phyloP scores from a whole-genome alignment of 1,140 invertebrate genomes.

The Drosophila tropicalis region DNA sequence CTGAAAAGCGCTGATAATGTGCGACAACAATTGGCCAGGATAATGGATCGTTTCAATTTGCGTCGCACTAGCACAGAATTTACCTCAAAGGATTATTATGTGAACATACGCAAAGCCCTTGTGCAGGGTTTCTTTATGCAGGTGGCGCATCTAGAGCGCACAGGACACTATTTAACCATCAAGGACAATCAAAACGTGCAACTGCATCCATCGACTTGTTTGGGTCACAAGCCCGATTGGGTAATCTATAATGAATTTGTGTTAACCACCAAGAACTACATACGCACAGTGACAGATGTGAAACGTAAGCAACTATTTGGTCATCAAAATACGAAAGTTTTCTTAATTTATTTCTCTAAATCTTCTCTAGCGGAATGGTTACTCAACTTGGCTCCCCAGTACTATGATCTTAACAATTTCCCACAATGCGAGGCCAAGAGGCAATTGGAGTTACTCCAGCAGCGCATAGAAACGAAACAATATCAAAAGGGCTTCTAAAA shows the following conservation, averaged over 20 bases:
- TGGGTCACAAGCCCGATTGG: constrained; percentile 99
- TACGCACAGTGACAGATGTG: constrained; percentile 98
- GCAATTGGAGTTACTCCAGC: constrained; percentile 93
- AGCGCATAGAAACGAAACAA: constrained; percentile 92
- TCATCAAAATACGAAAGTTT: too few relatives aligned
- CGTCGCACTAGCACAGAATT: constrained; percentile 99
- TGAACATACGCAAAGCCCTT: constrained; percentile 98
- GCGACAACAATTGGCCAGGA: constrained; percentile 87
- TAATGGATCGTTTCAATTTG: constrained; percentile 94
- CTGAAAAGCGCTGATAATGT: constrained; percentile 93
- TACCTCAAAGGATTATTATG: constrained; percentile 98
- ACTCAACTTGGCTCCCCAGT: constrained; percentile 97
- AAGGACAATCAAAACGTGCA: constrained; percentile 99
- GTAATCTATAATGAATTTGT: constrained; percentile 99
- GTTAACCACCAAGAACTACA: constrained; percentile 99
- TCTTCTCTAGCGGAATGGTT: constrained; percentile 92
- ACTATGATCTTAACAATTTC: constrained; percentile 99
- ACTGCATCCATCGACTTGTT: constrained; percentile 98
- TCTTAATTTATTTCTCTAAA: background rate
- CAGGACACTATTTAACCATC: constrained; percentile 98
- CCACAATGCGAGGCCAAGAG: constrained; percentile 98
- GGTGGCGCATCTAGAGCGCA: constrained; percentile 97
- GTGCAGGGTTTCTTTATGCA: constrained; percentile 99
- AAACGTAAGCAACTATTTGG: constrained; percentile 90
- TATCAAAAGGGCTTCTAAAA: constrained; percentile 86